Evolutionary conservation across 1,140 invertebrate species (phyloP).

Genomic region (Chymomyza costata): DNA sequence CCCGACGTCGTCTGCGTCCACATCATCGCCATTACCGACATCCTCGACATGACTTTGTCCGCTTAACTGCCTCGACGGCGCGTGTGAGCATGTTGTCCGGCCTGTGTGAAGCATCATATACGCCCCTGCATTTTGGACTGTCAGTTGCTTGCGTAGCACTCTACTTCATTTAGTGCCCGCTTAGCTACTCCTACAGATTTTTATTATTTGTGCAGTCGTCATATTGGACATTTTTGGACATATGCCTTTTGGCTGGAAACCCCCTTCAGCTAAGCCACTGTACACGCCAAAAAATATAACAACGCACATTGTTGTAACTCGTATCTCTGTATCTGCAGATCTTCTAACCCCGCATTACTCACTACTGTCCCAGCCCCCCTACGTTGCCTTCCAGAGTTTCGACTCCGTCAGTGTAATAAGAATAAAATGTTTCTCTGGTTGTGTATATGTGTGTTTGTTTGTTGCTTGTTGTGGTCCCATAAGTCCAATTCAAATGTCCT

Average conservation of each 20-base stretch:
- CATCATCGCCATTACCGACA: constrained; percentile 5
- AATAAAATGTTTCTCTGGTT: constrained; percentile 62
- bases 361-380: background rate
- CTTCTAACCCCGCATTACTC: constrained; percentile 2
- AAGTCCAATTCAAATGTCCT: constrained; percentile 73
- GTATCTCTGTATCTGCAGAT: constrained; percentile 41
- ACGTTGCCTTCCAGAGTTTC: too few relatives aligned
- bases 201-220: too few relatives aligned
- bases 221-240: constrained; percentile 41
- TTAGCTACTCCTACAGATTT: too few relatives aligned
- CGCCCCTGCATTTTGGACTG: too few relatives aligned
- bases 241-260: background rate
- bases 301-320: constrained; percentile 31
- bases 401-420: too few relatives aligned
- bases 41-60: constrained; percentile 14
- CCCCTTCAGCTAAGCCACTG: constrained; percentile 38
- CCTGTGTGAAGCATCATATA: too few relatives aligned
- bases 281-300: constrained; percentile 25
- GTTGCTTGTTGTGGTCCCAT: constrained; percentile 63
- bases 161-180: too few relatives aligned
- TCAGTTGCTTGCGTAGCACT: too few relatives aligned
- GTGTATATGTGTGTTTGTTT: constrained; percentile 6
- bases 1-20: constrained; percentile 1
- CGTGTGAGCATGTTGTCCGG: background rate
- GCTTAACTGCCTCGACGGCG: constrained; percentile 53